Evolutionary conservation across 1,140 invertebrate genomes (phyloP).

Genomic region (Drosophila littoralis): DNA sequence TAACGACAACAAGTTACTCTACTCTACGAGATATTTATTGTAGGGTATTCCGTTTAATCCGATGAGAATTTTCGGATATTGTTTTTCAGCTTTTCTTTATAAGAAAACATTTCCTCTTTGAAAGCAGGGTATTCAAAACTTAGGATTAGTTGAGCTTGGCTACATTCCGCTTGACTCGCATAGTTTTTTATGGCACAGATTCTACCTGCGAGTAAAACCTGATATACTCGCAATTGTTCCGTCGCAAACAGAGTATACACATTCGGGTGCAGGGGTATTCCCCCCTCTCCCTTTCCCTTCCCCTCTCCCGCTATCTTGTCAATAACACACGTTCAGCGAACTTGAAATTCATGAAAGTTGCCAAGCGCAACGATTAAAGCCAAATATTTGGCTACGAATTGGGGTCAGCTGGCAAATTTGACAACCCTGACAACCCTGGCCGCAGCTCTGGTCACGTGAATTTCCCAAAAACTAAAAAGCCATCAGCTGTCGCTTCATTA

Average conservation of each 20-base stretch:
- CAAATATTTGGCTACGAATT: constrained; percentile 67
- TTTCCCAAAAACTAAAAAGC: constrained; percentile 56
- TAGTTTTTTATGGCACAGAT: too few species aligned
- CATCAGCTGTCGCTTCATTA: constrained; percentile 73
- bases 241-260: neutral
- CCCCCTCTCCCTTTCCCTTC: too few species aligned
- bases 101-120: too few species aligned
- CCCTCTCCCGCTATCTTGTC: neutral
- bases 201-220: neutral
- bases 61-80: too few species aligned
- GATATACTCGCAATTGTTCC: too few species aligned
- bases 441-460: constrained; percentile 41
- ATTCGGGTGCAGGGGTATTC: neutral
- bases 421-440: constrained; percentile 4
- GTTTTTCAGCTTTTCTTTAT: too few species aligned
- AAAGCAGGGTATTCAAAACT: too few species aligned
- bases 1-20: too few species aligned
- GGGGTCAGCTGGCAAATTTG: constrained; percentile 64
- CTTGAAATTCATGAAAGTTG: constrained; percentile 43
- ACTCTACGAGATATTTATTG: too few species aligned
- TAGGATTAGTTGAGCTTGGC: too few species aligned
- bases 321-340: neutral
- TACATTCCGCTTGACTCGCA: too few species aligned
- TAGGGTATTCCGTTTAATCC: too few species aligned
- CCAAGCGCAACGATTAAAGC: constrained; percentile 54